Conservation (phyloP, 2,797 vertebrate genomes). For the Natrix natrix region DNA sequence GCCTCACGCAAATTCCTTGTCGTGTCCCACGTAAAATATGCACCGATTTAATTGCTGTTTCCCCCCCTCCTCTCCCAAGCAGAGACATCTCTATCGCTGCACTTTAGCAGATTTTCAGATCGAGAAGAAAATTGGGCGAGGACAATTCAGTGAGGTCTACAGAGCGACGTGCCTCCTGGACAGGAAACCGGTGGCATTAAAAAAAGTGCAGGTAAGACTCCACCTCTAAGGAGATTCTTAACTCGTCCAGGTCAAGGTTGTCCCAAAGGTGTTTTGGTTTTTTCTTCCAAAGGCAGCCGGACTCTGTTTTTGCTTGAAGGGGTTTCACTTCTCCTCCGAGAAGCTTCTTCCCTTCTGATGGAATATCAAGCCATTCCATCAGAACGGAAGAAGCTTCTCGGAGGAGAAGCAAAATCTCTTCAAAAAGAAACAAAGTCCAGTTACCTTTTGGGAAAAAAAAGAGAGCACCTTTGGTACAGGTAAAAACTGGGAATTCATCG, state of each 20-base stretch:
- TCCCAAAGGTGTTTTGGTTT: not conserved
- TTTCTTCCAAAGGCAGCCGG: not conserved
- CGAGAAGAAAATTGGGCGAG: slow-evolving; percentile 91
- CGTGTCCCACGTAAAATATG: too few species aligned
- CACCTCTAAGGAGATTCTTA: not conserved
- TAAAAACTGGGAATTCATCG: not conserved
- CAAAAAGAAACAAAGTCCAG: not conserved
- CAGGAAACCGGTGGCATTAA: slow-evolving; percentile 86
- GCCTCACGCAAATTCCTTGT: not conserved
- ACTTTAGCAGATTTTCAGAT: slow-evolving; percentile 86
- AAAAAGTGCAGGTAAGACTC: slow-evolving; percentile 88
- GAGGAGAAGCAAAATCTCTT: not conserved
- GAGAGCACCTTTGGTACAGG: not conserved
- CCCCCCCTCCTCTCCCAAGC: slow-evolving; percentile 12
- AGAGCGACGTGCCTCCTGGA: slow-evolving; percentile 88
- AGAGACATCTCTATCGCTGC: slow-evolving; percentile 82
- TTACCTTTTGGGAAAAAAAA: not conserved
- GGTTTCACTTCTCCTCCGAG: not conserved
- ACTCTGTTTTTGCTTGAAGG: not conserved
- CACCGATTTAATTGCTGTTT: not conserved
- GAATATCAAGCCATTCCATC: not conserved
- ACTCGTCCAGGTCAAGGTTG: not conserved
- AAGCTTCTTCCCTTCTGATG: not conserved
- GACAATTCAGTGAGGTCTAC: slow-evolving; percentile 94
- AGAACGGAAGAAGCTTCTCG: not conserved